Conservation (phyloP, 2,113 vertebrate genomes). For the Lophotis ruficrista region DNA sequence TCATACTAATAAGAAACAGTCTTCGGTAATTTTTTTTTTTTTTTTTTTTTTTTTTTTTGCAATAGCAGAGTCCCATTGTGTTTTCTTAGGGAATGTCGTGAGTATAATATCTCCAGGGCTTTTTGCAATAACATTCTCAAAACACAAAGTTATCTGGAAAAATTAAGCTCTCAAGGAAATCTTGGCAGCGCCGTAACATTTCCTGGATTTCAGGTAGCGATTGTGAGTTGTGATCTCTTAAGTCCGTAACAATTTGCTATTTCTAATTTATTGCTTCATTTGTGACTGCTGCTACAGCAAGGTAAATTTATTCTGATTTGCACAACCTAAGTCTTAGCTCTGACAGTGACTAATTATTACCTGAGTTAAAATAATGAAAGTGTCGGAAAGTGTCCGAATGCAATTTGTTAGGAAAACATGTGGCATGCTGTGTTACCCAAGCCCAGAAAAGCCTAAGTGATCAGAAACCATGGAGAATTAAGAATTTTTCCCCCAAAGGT, state of each 20-base stretch:
- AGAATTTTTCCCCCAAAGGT: conserved; percentile 76
- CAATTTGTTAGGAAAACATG: conserved; percentile 91
- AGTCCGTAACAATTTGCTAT: conserved; percentile 84
- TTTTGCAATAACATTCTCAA: conserved; percentile 2
- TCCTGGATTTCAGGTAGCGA: conserved; percentile 74
- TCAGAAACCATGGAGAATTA: conserved; percentile 83
- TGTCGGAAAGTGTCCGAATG: conserved; percentile 89
- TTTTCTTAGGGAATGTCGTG: conserved; percentile 16
- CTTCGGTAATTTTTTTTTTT: neutral
- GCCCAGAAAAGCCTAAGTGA: conserved; percentile 79
- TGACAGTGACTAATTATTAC: conserved; percentile 91
- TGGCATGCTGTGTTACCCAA: conserved; percentile 82
- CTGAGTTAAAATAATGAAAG: conserved; percentile 91
- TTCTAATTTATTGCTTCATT: conserved; percentile 91
- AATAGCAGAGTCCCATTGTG: neutral
- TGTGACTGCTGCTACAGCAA: conserved; percentile 84
- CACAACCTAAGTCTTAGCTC: conserved; percentile 84
- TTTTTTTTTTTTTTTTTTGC: neutral
- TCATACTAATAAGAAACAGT: conserved; percentile 55
- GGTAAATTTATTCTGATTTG: conserved; percentile 91
- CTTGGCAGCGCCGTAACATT: conserved; percentile 64
- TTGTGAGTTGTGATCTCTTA: conserved; percentile 83
- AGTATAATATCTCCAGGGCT: conserved; percentile 24
- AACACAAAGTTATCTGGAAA: conserved; percentile 65
- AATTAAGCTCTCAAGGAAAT: conserved; percentile 78